These are phyloP conservation scores for Calephelis nemesis DNA, from an alignment of 1,140 invertebrate species.

Conservation along the genomic window DNA sequence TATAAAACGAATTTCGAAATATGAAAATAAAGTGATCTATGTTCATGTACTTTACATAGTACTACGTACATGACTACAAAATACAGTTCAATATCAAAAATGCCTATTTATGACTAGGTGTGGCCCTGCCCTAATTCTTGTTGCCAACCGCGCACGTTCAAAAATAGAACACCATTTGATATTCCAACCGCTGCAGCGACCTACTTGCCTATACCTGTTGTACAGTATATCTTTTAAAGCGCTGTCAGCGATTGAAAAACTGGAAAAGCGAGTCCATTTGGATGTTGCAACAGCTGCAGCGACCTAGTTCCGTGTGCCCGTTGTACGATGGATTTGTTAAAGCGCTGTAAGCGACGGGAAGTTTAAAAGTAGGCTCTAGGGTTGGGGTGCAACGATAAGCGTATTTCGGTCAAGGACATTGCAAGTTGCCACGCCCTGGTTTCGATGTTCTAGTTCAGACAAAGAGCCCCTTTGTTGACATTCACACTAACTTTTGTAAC, in stretches of 20 bases:
- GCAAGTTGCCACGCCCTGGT: slow-evolving; percentile 37
- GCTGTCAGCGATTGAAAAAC: slow-evolving; percentile 26
- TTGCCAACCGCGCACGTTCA: slow-evolving; percentile 45
- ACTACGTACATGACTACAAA: slow-evolving; percentile 6
- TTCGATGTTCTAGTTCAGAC: slow-evolving; percentile 29
- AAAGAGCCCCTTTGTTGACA: slow-evolving; percentile 27
- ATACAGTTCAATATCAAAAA: slow-evolving; percentile 4
- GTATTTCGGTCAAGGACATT: slow-evolving; percentile 38
- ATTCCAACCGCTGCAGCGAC: slow-evolving; percentile 44
- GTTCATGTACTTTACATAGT: not conserved
- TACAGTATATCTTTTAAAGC: slow-evolving; percentile 26
- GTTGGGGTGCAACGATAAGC: slow-evolving; percentile 31
- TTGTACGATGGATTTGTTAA: slow-evolving; percentile 4
- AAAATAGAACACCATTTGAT: slow-evolving; percentile 44
- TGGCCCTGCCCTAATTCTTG: slow-evolving; percentile 38
- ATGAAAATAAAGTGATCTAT: no score
- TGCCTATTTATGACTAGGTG: slow-evolving; percentile 13
- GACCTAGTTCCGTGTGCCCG: not conserved
- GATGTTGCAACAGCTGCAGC: slow-evolving; percentile 6
- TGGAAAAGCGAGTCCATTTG: slow-evolving; percentile 15
- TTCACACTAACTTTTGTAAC: not conserved
- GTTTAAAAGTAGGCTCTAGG: slow-evolving; percentile 3
- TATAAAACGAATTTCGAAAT: no score
- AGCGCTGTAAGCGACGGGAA: slow-evolving; percentile 15
- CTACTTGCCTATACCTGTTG: slow-evolving; percentile 28